Evolutionary conservation across 2,888 invertebrate genomes (phyloP), one percentile per base, ranked within the genome.

Genomic region (Prenolepis imparis): DNA sequence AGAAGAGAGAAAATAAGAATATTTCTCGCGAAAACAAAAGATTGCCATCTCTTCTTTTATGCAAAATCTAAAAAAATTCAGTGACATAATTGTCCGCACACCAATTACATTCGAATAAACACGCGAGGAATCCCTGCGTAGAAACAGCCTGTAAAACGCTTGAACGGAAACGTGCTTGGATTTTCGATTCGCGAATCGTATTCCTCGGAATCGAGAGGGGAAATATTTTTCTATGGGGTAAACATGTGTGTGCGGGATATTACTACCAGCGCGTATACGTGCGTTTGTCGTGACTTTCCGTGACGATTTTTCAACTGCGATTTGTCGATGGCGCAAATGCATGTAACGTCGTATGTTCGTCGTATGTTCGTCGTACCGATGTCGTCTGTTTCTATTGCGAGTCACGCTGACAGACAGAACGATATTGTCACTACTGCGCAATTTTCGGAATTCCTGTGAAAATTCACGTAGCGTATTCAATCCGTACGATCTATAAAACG

Each of bases 251-350:
- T 32, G 59, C 72, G 32, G 21, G 44, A 80, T 80, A 80, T 80
- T 80, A 72, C 73, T 80, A 72, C 73, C 44, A 36, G 78, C 52
- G 18, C 15, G 28, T 32, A 39, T 6, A 21, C n/a, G 41, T 28
- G 55, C n/a, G 55, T 64, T 82, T 64, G 21, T 44, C 32, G 73
- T 44, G 78, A 80, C 73, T 80, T 80, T 80, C 73, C 32, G 28
- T 73, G 59, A 80, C 78, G 73, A 80, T 72, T 80, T 80, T 80
- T 80, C 78, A 80, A 80, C 64, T 77, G 81, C 28, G 3, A 82
- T 80, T 82, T 82, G 52, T 82, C 81, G 55, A 64, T 63, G 78
- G 61, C 48, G 18, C 77, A 63, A 73, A 72, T 78, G 78, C 39
- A 78, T 41, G 78, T 57, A 70, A 59, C 36, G 32, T 55, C 77